Percentiles rank a stretch among this genome's conserved stretches.
These are phyloP conservation scores for Carassius auratus DNA, from an alignment of 2,113 vertebrate genomes.

Conservation along the genomic window DNA sequence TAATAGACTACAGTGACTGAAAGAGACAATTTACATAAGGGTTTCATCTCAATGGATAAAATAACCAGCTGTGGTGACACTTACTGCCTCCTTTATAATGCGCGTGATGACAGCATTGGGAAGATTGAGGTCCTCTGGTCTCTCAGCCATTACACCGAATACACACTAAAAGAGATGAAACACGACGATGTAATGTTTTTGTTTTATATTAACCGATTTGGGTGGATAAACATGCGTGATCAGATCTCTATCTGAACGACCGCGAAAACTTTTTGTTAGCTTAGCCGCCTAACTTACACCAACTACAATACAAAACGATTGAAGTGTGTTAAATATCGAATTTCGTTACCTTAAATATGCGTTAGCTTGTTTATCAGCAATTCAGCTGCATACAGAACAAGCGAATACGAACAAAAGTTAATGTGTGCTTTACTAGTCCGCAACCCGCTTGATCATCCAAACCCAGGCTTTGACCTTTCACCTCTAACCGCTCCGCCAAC, in stretches of 20 bases:
- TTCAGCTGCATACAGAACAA: background rate
- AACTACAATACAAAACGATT: background rate
- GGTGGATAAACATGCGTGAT: background rate
- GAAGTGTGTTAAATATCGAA: background rate
- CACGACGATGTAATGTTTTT: background rate
- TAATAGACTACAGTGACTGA: background rate
- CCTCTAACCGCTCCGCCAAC: slow-evolving; percentile 41
- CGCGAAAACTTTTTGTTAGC: slow-evolving; percentile 36
- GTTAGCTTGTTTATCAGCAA: background rate
- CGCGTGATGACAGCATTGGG: slow-evolving; percentile 95
- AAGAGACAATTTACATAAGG: background rate
- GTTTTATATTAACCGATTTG: background rate
- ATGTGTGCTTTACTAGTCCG: background rate
- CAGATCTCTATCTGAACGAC: background rate
- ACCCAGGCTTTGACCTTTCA: slow-evolving; percentile 48
- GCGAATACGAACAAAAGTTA: background rate
- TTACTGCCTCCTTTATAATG: slow-evolving; percentile 97
- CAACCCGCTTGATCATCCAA: slow-evolving; percentile 52
- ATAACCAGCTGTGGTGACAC: slow-evolving; percentile 48
- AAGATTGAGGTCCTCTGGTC: slow-evolving; percentile 93
- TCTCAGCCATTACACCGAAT: slow-evolving; percentile 86
- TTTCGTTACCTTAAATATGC: background rate
- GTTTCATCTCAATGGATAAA: background rate
- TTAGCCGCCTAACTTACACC: background rate
- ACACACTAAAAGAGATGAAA: background rate